Percentiles rank a stretch among this genome's conserved stretches.
These are phyloP conservation scores for Pyrgus malvae DNA, from an alignment of 2,888 invertebrate genomes.

Conservation along the genomic window DNA sequence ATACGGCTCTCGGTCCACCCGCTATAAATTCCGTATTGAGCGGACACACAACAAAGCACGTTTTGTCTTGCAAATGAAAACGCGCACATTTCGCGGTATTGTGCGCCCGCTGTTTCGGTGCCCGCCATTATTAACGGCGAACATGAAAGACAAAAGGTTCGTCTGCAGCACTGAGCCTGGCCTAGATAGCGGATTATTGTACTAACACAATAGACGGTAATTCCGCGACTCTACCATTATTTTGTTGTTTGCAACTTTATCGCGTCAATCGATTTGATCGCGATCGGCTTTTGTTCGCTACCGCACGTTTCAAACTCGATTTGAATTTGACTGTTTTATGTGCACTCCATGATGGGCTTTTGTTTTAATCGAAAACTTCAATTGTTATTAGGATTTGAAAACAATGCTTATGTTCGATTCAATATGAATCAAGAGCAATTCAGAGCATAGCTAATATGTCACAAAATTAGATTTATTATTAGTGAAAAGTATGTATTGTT, in stretches of 20 bases:
- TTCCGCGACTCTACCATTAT: slow-evolving; percentile 79
- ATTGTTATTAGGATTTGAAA: background rate
- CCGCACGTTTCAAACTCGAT: slow-evolving; percentile 30
- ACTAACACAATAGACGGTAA: slow-evolving; percentile 82
- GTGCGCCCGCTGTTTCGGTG: slow-evolving; percentile 81
- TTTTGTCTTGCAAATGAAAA: slow-evolving; percentile 83
- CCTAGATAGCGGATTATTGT: slow-evolving; percentile 82
- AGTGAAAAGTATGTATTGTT: no score
- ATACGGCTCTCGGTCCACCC: slow-evolving; percentile 74
- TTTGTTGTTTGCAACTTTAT: slow-evolving; percentile 80
- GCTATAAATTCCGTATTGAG: slow-evolving; percentile 81
- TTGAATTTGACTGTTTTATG: slow-evolving; percentile 16
- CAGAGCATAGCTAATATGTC: no score
- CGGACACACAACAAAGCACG: slow-evolving; percentile 81
- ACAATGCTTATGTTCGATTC: background rate
- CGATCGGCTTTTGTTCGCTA: slow-evolving; percentile 51
- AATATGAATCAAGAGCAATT: no score
- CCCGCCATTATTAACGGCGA: slow-evolving; percentile 82
- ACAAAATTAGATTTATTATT: no score
- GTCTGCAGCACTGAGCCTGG: slow-evolving; percentile 81
- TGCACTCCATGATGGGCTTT: slow-evolving; percentile 3
- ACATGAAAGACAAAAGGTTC: slow-evolving; percentile 83
- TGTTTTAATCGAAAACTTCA: background rate
- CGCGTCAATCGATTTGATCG: slow-evolving; percentile 71
- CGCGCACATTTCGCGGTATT: slow-evolving; percentile 82